phyloP scores from a whole-genome alignment of 2,888 invertebrate genomes.

The Argyresthia albistria region DNA sequence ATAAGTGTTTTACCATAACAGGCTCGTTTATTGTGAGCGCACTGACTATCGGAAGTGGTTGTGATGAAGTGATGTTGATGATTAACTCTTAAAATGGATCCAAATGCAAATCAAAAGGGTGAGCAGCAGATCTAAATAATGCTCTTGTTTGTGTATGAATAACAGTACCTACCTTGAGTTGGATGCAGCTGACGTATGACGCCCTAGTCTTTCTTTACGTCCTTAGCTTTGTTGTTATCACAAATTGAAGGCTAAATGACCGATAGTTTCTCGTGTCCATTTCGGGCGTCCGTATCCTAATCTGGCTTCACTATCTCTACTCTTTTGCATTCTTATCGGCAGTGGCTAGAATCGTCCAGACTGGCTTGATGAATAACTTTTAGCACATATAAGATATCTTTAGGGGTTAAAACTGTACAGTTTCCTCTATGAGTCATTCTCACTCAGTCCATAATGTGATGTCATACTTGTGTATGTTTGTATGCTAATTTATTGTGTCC shows the following conservation, averaged over 20 bases:
- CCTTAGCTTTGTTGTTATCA: background rate
- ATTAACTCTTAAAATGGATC: constrained; percentile 49
- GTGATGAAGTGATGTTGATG: constrained; percentile 57
- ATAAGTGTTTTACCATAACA: background rate
- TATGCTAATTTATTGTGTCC: constrained; percentile 24
- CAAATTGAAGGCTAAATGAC: background rate
- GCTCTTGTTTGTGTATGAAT: constrained; percentile 60
- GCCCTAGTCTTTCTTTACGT: constrained; percentile 15
- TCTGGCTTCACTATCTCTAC: background rate
- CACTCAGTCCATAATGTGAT: constrained; percentile 54
- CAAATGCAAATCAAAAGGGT: constrained; percentile 62
- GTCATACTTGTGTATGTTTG: constrained; percentile 40
- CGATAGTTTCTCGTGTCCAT: background rate
- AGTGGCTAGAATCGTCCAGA: too few relatives aligned
- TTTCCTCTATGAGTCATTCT: constrained; percentile 12
- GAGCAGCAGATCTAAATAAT: constrained; percentile 33
- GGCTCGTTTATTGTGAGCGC: background rate
- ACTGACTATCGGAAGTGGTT: constrained; percentile 19
- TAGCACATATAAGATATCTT: too few relatives aligned
- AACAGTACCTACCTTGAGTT: constrained; percentile 58
- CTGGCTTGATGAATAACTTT: too few relatives aligned
- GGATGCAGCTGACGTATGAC: constrained; percentile 39
- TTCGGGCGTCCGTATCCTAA: background rate
- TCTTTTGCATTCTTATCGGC: constrained; percentile 20
- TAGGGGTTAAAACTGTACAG: too few relatives aligned